Conservation (phyloP, 2,113 vertebrate species). For the Siphamia tubifer region DNA sequence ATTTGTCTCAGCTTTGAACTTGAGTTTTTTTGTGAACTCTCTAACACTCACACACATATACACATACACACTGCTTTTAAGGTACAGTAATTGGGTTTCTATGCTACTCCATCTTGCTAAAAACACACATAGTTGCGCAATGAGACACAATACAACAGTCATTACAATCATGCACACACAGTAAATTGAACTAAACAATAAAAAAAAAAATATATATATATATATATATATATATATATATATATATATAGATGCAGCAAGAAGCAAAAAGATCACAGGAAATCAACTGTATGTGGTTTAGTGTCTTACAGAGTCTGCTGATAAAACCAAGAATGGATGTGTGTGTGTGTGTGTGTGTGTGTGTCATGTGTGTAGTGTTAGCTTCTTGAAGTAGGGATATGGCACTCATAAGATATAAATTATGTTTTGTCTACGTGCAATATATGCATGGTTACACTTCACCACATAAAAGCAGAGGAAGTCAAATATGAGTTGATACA, state of each 20-base stretch:
- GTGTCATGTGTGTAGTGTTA: conserved; percentile 17
- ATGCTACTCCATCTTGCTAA: not conserved
- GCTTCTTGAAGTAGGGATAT: not conserved
- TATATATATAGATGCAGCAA: not conserved
- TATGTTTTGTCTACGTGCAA: conserved; percentile 38
- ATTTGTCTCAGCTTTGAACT: conserved; percentile 79
- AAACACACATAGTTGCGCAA: not conserved
- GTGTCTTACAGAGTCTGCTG: not conserved
- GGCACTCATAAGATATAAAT: conserved; percentile 4
- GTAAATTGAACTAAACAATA: not conserved
- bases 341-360: not conserved
- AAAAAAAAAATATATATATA: no score
- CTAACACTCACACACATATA: conserved; percentile 28
- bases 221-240: no score
- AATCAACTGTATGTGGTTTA: not conserved
- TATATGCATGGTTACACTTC: not conserved
- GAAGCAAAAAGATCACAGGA: not conserved
- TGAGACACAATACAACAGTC: not conserved
- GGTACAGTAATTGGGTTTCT: conserved; percentile 43
- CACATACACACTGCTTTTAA: conserved; percentile 37
- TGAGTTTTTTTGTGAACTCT: conserved; percentile 49
- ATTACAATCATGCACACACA: no score
- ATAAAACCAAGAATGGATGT: not conserved
- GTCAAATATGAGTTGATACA: not conserved
- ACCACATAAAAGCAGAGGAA: conserved; percentile 18